Percentiles rank a stretch among this genome's conserved stretches.
Conservation (phyloP, 2,797 vertebrate species). For the Nannoperca obscura region DNA sequence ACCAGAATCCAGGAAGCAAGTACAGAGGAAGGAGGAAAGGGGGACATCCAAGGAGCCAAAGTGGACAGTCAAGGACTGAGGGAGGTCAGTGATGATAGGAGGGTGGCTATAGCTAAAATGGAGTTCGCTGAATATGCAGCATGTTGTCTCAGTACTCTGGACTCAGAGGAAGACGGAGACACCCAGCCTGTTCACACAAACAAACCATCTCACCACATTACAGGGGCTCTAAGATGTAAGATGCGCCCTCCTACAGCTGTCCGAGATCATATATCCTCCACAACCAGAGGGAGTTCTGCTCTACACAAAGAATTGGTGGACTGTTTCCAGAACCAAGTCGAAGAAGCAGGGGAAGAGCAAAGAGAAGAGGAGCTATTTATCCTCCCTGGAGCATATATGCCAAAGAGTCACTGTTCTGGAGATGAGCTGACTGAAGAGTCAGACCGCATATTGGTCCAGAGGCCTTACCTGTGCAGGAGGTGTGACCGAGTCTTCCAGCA, state of each 20-base stretch:
- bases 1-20: conserved; percentile 14
- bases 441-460: conserved; percentile 51
- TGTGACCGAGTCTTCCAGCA: conserved; percentile 81
- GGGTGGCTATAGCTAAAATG: neutral
- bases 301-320: conserved; percentile 25
- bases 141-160: conserved; percentile 16
- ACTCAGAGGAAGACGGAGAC: conserved; percentile 44
- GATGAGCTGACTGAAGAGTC: conserved; percentile 22
- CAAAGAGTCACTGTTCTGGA: conserved; percentile 13
- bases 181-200: conserved; percentile 37
- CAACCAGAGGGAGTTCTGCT: conserved; percentile 16
- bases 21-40: neutral
- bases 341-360: conserved; percentile 13
- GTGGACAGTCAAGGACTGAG: neutral
- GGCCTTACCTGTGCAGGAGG: conserved; percentile 77
- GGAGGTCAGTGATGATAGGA: neutral
- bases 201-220: conserved; percentile 4
- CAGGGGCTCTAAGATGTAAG: conserved; percentile 19
- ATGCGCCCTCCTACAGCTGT: conserved; percentile 13
- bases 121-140: conserved; percentile 17
- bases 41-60: neutral
- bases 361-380: conserved; percentile 11
- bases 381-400: conserved; percentile 17
- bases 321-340: conserved; percentile 20
- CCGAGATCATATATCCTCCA: conserved; percentile 3